phyloP scores from a whole-genome alignment of 35 echinoderm and acorn worm species.

The Ptychodera flava region DNA sequence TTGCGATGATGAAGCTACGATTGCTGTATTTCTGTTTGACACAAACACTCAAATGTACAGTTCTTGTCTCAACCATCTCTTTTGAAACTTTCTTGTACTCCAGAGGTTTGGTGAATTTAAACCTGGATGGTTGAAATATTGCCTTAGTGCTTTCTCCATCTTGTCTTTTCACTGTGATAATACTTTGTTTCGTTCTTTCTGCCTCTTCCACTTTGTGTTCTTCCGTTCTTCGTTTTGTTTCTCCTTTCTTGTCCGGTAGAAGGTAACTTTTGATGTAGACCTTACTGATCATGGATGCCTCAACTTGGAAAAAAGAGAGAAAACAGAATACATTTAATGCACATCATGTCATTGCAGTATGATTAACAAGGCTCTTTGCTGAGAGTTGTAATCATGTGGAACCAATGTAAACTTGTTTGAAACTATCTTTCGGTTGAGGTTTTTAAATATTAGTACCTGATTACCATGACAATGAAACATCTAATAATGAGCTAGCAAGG shows the following conservation, averaged over 20 bases:
- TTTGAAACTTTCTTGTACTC: conserved; percentile 81
- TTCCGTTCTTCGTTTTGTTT: conserved; percentile 83
- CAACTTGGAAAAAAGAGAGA: conserved; percentile 43
- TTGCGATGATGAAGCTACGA: conserved; percentile 69
- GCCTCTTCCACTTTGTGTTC: conserved; percentile 62
- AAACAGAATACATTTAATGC: too few relatives aligned
- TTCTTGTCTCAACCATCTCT: conserved; percentile 50
- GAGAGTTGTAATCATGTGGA: too few relatives aligned
- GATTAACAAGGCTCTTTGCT: too few relatives aligned
- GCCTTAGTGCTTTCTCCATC: conserved; percentile 68
- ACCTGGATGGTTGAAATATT: conserved; percentile 75
- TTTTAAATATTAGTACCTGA: too few relatives aligned
- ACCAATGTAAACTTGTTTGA: too few relatives aligned
- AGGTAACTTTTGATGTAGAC: conserved; percentile 70
- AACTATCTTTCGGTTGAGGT: too few relatives aligned
- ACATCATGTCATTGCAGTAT: too few relatives aligned
- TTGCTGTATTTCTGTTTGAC: conserved; percentile 79
- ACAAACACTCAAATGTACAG: conserved; percentile 74
- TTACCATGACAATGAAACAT: too few relatives aligned
- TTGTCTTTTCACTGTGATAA: conserved; percentile 71
- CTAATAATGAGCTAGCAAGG: too few relatives aligned
- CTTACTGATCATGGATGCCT: conserved; percentile 68
- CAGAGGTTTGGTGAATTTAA: conserved; percentile 76
- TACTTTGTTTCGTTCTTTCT: conserved; percentile 45
- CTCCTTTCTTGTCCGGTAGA: conserved; percentile 91